Conservation (phyloP, 2,113 vertebrate species). For the Suricata suricatta region DNA sequence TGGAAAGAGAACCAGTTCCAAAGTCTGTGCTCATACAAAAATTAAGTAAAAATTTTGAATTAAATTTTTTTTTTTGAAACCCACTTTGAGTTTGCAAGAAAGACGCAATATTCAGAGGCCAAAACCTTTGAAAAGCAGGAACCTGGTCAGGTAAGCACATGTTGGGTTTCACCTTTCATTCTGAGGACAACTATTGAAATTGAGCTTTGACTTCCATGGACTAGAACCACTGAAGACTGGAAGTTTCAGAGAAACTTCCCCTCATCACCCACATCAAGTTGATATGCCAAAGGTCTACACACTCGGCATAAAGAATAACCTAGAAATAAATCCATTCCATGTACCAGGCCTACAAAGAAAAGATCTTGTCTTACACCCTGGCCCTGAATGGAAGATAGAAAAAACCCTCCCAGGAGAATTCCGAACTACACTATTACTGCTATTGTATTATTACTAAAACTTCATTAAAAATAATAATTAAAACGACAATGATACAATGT, state of each 20-base stretch:
- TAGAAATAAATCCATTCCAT: slow-evolving; percentile 12
- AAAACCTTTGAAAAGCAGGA: background rate
- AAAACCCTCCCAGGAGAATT: background rate
- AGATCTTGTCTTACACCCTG: background rate
- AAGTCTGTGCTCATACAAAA: slow-evolving; percentile 14
- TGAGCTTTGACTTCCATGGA: background rate
- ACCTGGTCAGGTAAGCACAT: background rate
- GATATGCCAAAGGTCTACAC: background rate
- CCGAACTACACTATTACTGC: background rate
- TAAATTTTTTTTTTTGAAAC: background rate
- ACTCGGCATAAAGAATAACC: background rate
- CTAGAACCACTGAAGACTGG: background rate
- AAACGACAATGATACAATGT: background rate
- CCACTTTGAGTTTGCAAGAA: slow-evolving; percentile 29
- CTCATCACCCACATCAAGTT: background rate
- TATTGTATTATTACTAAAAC: background rate
- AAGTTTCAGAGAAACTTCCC: background rate
- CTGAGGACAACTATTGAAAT: background rate
- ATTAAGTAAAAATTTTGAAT: background rate
- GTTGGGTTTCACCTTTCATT: background rate
- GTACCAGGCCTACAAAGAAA: background rate
- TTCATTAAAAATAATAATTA: background rate
- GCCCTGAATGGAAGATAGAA: background rate
- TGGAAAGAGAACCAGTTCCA: slow-evolving; percentile 29
- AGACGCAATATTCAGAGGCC: background rate